Base-by-base conservation (phyloP, 2,888 invertebrate species). In the Ryuthela nishihirai region DNA sequence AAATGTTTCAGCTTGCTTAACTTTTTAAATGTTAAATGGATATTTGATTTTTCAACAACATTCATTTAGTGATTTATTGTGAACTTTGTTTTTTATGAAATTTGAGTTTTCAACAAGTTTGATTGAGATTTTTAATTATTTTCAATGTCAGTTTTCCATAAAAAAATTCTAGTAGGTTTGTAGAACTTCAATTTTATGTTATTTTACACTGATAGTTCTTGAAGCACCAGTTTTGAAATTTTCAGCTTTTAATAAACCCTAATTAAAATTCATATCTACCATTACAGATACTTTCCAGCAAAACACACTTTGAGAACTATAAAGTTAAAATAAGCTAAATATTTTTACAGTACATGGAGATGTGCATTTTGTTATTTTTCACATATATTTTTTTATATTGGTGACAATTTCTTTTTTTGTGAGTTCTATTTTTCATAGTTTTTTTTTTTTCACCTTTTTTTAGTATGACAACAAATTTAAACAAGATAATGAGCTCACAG, bases 391-490 rank as follows among this genome's bases (percentile, higher is more conserved):
- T 29, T 3, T 40, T 40, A 15, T 15, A 2, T 24, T 40, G 40
- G 23, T 21, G 20, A 21, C 10, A 40, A 20, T 12, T 40, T 40
- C 5, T 23, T 40, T 40, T 6, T 40, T 20, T 21, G 17, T 43
- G 26, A 7, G n/a, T 34, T 45, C 9, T 45, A 24, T 35, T 53
- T 40, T 45, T 17, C 17, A 23, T 23, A 32, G 15, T 32, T n/a
- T 36, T 32, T 23, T 43, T 21, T 17, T 23, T 23, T 29, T 20
- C 26, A 10, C n/a, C 26, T 67, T 65, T 15, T 56, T 43, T 2
- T 32, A 75, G 75, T 70, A 70, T 67, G 75, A 75, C 60, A 71
- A 68, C 48, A 69, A 68, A 40, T 74, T 74, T 65, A 71, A 70
- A 65, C 69, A 70, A 50, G 70, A 69, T 34, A 66, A 71, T 15